phyloP scores from a whole-genome alignment of 2,888 invertebrate genomes.

The Agrypnus murinus region DNA sequence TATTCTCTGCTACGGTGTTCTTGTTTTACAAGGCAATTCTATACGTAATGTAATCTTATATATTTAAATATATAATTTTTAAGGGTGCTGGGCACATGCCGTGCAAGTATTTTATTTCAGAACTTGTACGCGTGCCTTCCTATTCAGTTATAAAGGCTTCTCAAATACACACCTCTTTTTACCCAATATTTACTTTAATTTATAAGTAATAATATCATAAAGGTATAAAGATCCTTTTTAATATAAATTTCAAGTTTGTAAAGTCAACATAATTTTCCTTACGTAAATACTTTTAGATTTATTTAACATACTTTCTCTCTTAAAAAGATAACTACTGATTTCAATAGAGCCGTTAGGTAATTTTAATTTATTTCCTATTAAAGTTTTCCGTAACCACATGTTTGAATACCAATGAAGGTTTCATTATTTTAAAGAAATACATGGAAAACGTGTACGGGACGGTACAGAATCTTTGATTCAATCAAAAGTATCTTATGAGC shows the following conservation, averaged over 20 bases:
- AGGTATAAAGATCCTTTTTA: neutral
- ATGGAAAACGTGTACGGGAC: too few species aligned
- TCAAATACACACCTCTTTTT: neutral
- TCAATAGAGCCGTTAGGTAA: neutral
- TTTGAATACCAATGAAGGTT: too few species aligned
- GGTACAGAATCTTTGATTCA: too few species aligned
- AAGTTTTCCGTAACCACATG: too few species aligned
- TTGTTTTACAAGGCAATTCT: constrained; percentile 40
- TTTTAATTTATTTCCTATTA: too few species aligned
- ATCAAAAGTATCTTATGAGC: neutral
- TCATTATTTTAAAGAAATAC: too few species aligned
- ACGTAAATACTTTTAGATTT: neutral
- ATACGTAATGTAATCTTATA: constrained; percentile 33
- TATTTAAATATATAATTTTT: constrained; percentile 10
- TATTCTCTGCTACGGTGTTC: constrained; percentile 22
- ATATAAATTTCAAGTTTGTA: neutral
- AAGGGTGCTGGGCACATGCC: constrained; percentile 43
- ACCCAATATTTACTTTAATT: too few species aligned
- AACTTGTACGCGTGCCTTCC: constrained; percentile 48
- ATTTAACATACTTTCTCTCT: constrained; percentile 20
- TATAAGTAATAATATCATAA: neutral
- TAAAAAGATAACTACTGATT: constrained; percentile 1
- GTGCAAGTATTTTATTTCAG: constrained; percentile 36
- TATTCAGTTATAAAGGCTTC: constrained; percentile 45
- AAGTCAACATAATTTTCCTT: too few species aligned